Conservation (phyloP, 2,113 vertebrate species). For the Entomyzon cyanotis region DNA sequence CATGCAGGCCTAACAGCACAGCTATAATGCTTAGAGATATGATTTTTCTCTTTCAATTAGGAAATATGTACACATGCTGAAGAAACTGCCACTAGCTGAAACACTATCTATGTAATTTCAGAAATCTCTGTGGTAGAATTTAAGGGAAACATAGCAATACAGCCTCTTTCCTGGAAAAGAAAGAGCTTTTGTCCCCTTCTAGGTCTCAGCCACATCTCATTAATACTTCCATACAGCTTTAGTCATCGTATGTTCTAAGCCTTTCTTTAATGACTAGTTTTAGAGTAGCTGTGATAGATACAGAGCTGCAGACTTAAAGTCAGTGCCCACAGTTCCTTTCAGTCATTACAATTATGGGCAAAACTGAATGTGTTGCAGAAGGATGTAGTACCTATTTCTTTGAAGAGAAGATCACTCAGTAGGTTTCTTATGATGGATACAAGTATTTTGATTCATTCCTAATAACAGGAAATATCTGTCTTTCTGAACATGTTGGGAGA, state of each 20-base stretch:
- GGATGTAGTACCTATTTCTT: background rate
- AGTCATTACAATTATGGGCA: background rate
- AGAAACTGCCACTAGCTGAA: background rate
- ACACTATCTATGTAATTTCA: background rate
- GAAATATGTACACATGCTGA: background rate
- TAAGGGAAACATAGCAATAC: background rate
- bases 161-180: background rate
- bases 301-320: background rate
- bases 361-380: background rate
- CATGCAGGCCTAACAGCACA: background rate
- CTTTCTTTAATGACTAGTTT: background rate
- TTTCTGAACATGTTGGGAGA: background rate
- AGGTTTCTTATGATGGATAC: background rate
- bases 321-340: background rate
- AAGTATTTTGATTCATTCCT: background rate
- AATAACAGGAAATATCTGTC: background rate
- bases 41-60: background rate
- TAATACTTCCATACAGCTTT: background rate
- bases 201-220: background rate
- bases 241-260: background rate
- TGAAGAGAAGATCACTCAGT: background rate
- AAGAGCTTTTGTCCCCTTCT: background rate
- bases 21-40: background rate
- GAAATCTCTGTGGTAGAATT: background rate
- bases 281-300: background rate